These are phyloP conservation scores for Sphenopsis melanotis DNA, from an alignment of 2,797 vertebrate species.

Conservation along the genomic window DNA sequence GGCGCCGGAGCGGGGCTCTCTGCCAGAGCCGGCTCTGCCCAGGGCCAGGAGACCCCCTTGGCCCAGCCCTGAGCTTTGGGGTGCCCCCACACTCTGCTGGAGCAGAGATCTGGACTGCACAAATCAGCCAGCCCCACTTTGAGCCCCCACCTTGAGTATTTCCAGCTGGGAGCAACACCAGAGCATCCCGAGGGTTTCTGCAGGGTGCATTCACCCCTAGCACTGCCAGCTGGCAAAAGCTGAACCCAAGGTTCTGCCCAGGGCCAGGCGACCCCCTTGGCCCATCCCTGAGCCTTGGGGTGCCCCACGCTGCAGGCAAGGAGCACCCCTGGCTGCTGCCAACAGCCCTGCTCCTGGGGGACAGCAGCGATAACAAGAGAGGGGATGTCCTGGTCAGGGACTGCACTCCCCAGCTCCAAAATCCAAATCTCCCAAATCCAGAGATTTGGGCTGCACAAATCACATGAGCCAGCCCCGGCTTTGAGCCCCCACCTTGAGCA, in stretches of 20 bases:
- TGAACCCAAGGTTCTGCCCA: neutral
- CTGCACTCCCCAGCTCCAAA: neutral
- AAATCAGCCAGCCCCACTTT: neutral
- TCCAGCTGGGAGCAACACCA: neutral
- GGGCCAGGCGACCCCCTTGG: neutral
- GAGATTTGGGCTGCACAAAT: neutral
- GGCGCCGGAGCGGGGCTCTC: neutral
- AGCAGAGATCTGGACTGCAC: neutral
- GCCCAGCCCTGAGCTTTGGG: neutral
- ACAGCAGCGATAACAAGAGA: accelerated
- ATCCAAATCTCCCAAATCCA: too few relatives aligned
- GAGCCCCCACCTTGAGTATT: neutral
- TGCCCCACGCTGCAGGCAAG: neutral
- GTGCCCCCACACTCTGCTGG: neutral
- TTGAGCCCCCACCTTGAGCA: neutral
- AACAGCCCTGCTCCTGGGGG: neutral
- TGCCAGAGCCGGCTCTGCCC: accelerated
- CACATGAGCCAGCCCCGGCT: accelerated
- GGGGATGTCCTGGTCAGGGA: neutral
- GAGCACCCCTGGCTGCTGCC: neutral
- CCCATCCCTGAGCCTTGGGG: neutral
- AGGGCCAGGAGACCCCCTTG: neutral
- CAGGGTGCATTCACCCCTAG: accelerated
- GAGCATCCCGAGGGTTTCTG: neutral
- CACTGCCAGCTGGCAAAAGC: neutral